Base-by-base conservation (phyloP, 1,140 invertebrate species). In the Heliconius hewitsoni region DNA sequence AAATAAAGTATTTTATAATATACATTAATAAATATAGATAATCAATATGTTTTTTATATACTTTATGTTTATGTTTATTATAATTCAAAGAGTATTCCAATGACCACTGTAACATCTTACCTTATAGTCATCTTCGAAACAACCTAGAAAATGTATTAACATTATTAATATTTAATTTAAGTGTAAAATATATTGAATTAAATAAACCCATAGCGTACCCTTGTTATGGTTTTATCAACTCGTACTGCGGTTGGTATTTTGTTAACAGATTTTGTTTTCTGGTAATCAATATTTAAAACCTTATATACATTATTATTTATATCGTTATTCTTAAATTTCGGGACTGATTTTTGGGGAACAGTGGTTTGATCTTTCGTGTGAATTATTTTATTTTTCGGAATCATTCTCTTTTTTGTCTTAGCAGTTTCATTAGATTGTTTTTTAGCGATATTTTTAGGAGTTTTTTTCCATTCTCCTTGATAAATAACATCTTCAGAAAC, bases 401-500 rank as follows among this genome's bases (percentile, higher is more conserved):
- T 66, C 3, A 30, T 30, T 66, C 27, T 66, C 60, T 66, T 66
- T 16, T 66, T 66, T 30, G 60, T 30, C 5, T 66, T 66, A 30
- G 37, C 19, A n/a, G n/a, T 19, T 42, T 72, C 71, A 42, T 27
- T 72, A 39, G 71, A 39, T 72, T 39, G 30, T 39, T 72, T 76
- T 39, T 50, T 46, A 72, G 37, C 27, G 0, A 19, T 18, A 52
- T 1, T 19, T 46, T 71, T 76, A 37, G 73, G 80, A 27, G 23
- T 66, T 71, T 80, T 78, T 77, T 93, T 89, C 93, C 93, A 94
- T 50, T 90, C 82, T 76, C 93, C 92, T 88, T 91, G 91, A 81
- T 87, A 94, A 13, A 93, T 77, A 42, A 94, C 81, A 83, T 94
- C 93, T 86, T 93, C 88, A 74, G 85, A 91, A 23, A 80, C 60